Conservation (phyloP, 1,140 invertebrate species). For the Eciton burchellii region DNA sequence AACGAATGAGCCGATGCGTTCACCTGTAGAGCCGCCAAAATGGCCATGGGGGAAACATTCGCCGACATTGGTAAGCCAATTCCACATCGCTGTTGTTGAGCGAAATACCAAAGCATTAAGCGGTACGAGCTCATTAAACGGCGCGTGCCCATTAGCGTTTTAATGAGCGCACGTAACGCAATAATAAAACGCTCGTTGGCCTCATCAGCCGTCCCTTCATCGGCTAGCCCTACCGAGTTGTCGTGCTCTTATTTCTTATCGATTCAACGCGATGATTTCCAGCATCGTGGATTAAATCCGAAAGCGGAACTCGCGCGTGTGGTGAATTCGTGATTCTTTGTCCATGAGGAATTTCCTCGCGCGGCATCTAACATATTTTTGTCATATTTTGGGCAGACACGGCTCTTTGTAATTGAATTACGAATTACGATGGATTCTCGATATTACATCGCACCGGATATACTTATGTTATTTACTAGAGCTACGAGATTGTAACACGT, state of each 20-base stretch:
- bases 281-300: constrained; percentile 11
- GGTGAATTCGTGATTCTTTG: not conserved
- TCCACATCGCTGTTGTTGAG: constrained; percentile 33
- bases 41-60: constrained; percentile 12
- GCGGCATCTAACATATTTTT: too few relatives aligned
- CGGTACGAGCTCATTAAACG: not conserved
- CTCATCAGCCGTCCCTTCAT: not conserved
- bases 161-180: constrained; percentile 33
- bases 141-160: constrained; percentile 25
- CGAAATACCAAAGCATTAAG: constrained; percentile 41
- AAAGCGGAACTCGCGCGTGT: not conserved
- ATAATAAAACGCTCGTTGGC: constrained; percentile 24
- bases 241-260: constrained; percentile 30
- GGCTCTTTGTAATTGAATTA: too few relatives aligned
- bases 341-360: not conserved
- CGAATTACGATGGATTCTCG: not conserved
- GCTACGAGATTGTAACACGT: too few relatives aligned
- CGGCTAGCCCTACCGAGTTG: not conserved
- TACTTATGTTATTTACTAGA: not conserved
- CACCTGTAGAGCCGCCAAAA: constrained; percentile 33
- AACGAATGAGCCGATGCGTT: constrained; percentile 37
- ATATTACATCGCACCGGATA: not conserved
- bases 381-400: too few relatives aligned
- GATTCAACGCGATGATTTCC: constrained; percentile 2
- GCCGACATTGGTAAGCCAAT: constrained; percentile 17